These are phyloP conservation scores for Isotomurus palustris DNA, from an alignment of 2,888 invertebrate genomes.

Conservation along the genomic window DNA sequence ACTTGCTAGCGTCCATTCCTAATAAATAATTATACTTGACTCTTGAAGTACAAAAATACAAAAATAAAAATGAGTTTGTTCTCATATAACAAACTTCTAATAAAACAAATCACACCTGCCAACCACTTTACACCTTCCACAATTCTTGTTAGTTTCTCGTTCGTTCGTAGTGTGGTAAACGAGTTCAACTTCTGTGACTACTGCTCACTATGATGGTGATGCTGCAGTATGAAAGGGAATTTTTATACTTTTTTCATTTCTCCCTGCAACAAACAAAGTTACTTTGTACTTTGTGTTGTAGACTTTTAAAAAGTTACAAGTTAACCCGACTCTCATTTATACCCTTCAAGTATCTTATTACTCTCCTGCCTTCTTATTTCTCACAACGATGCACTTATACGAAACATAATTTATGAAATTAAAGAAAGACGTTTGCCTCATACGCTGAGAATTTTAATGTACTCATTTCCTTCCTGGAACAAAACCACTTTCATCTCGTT, in stretches of 20 bases:
- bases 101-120: slow-evolving; percentile 12
- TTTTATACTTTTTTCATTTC: not conserved
- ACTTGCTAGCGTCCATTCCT: not conserved
- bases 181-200: not conserved
- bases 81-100: not conserved
- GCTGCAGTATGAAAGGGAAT: not conserved
- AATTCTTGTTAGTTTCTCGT: not conserved
- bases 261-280: too few species aligned
- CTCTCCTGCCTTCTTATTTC: too few species aligned
- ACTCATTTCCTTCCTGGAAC: not conserved
- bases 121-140: slow-evolving; percentile 6
- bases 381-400: too few species aligned
- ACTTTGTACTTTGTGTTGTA: not conserved
- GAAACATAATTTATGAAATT: too few species aligned
- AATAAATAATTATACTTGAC: slow-evolving; percentile 8
- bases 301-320: too few species aligned
- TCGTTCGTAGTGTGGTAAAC: not conserved
- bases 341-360: too few species aligned
- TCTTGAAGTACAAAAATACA: not conserved
- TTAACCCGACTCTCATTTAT: too few species aligned
- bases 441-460: not conserved
- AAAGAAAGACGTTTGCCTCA: too few species aligned
- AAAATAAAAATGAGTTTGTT: not conserved
- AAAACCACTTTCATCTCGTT: too few species aligned
- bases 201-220: too few species aligned